Evolutionary conservation across 2,888 invertebrate species (phyloP).

Genomic region (Dorcus hopei): DNA sequence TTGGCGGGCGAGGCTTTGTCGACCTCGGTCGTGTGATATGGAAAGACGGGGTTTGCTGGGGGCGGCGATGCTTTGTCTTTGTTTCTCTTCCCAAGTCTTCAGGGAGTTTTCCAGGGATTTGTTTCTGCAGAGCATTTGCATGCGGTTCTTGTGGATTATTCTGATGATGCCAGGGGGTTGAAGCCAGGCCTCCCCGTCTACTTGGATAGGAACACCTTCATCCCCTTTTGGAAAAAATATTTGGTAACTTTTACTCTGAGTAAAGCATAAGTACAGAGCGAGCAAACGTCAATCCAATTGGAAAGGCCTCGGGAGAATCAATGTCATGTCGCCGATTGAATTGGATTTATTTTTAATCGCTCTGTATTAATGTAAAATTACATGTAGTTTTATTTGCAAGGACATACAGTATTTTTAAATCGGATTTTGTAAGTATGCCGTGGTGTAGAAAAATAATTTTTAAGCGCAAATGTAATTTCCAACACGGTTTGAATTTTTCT

Average conservation of each 20-base stretch:
- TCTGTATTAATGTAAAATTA: no score
- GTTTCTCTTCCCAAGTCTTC: slow-evolving; percentile 84
- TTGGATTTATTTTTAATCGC: no score
- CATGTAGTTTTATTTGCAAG: no score
- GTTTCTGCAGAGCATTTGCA: slow-evolving; percentile 93
- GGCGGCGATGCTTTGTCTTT: slow-evolving; percentile 58
- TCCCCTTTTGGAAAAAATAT: slow-evolving; percentile 53
- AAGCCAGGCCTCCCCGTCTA: slow-evolving; percentile 97
- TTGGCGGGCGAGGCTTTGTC: slow-evolving; percentile 45
- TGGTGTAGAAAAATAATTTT: no score
- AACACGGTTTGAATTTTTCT: no score
- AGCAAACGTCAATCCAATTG: no score
- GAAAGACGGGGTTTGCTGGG: slow-evolving; percentile 50
- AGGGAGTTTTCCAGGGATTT: slow-evolving; percentile 86
- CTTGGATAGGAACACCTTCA: slow-evolving; percentile 91
- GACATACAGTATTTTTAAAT: no score
- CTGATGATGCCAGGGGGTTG: slow-evolving; percentile 95
- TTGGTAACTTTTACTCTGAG: background rate
- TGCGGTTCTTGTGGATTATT: slow-evolving; percentile 94
- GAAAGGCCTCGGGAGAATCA: no score
- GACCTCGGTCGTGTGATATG: slow-evolving; percentile 44
- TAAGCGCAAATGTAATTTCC: no score
- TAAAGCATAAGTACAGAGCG: no score
- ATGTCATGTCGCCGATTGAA: no score
- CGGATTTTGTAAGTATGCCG: no score